These are phyloP conservation scores for Pelecanoides urinatrix DNA, from an alignment of 2,113 vertebrate genomes.

Conservation along the genomic window DNA sequence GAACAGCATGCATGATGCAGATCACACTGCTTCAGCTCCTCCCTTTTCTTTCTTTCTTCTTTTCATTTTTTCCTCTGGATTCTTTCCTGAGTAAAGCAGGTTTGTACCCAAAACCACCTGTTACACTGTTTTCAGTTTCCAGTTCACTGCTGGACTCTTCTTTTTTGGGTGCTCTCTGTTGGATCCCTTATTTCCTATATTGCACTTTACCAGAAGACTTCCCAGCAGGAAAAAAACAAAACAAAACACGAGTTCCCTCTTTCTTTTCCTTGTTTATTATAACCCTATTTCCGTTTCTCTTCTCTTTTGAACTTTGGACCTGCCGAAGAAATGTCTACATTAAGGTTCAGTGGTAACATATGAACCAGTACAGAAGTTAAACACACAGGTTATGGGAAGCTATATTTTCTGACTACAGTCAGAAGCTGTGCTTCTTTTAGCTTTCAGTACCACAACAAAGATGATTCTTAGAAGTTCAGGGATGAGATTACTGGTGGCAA, in stretches of 20 bases:
- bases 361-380: neutral
- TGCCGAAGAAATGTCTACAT: neutral
- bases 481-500: neutral
- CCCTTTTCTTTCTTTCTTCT: neutral
- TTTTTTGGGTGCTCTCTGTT: neutral
- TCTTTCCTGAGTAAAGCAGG: neutral
- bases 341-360: neutral
- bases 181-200: neutral
- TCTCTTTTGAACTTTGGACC: neutral
- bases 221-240: neutral
- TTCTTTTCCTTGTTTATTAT: neutral
- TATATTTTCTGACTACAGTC: neutral
- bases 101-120: neutral
- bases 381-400: neutral
- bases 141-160: neutral
- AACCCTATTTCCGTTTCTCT: neutral
- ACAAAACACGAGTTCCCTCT: neutral
- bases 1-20: fast-evolving
- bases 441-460: neutral
- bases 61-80: neutral
- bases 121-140: neutral
- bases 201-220: neutral
- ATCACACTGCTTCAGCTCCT: neutral
- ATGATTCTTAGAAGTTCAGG: neutral
- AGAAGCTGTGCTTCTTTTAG: neutral